Percentiles rank a stretch among this genome's conserved stretches.
Evolutionary conservation across 2,113 vertebrate species (phyloP).

Genomic region (Mus spicilegus): DNA sequence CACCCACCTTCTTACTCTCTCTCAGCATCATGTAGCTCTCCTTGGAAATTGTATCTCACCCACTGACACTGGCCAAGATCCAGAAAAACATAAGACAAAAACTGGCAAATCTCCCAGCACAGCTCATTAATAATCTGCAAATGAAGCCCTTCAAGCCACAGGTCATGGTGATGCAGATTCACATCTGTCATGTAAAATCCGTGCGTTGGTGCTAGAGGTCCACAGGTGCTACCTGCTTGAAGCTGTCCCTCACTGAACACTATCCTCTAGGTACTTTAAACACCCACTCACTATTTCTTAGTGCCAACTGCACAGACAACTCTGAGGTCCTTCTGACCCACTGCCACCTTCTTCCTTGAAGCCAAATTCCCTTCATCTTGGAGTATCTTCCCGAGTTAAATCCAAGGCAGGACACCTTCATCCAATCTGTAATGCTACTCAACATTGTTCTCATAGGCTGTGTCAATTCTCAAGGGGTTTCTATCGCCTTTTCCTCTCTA

Average conservation of each 20-base stretch:
- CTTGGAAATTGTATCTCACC: neutral
- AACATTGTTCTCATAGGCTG: neutral
- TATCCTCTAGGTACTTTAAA: neutral
- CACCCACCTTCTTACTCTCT: neutral
- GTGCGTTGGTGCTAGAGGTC: neutral
- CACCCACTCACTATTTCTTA: neutral
- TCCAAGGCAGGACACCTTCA: neutral
- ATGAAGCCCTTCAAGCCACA: neutral
- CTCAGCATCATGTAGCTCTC: neutral
- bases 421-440: neutral
- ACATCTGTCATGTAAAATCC: conserved; percentile 54
- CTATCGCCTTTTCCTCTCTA: neutral
- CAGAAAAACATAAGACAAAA: conserved; percentile 53
- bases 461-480: neutral
- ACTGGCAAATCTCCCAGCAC: conserved; percentile 44
- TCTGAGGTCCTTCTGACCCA: neutral
- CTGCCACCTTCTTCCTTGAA: neutral
- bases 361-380: neutral
- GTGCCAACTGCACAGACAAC: neutral
- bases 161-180: neutral
- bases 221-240: neutral
- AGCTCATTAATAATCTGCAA: conserved; percentile 48
- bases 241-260: neutral
- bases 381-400: neutral
- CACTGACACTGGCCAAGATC: neutral